Conservation (phyloP, 2,797 vertebrate species). For the Poeciliopsis presidionis region DNA sequence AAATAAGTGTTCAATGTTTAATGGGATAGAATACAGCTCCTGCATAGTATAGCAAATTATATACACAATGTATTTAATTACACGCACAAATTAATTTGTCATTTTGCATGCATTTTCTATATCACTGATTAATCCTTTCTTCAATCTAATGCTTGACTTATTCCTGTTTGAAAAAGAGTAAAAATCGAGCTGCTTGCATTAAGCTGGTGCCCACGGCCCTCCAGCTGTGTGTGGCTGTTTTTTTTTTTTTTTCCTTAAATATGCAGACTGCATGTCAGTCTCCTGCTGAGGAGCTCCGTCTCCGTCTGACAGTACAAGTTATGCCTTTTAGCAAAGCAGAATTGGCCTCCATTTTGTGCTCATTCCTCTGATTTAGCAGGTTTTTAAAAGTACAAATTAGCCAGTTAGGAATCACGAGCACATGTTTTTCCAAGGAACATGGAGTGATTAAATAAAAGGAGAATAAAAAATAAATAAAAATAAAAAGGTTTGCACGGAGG, state of each 20-base stretch:
- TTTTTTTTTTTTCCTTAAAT: conserved; percentile 22
- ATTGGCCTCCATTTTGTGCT: conserved; percentile 21
- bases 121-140: background rate
- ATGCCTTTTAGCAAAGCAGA: conserved; percentile 8
- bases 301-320: conserved; percentile 27
- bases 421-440: background rate
- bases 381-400: conserved; percentile 4
- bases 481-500: background rate
- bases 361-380: conserved; percentile 21
- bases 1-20: background rate
- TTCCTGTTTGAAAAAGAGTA: conserved; percentile 7
- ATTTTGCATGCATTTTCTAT: background rate
- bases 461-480: background rate
- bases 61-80: background rate
- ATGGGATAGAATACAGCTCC: background rate
- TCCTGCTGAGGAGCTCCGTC: conserved; percentile 40
- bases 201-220: conserved; percentile 4
- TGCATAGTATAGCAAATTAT: background rate
- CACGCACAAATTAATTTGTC: background rate
- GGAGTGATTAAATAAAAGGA: background rate
- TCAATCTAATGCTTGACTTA: conserved; percentile 6
- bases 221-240: conserved; percentile 32
- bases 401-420: background rate
- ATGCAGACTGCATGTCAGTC: conserved; percentile 27
- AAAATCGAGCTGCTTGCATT: conserved; percentile 5